Conservation (phyloP, 1,140 invertebrate genomes). For the Sitodiplosis mosellana region DNA sequence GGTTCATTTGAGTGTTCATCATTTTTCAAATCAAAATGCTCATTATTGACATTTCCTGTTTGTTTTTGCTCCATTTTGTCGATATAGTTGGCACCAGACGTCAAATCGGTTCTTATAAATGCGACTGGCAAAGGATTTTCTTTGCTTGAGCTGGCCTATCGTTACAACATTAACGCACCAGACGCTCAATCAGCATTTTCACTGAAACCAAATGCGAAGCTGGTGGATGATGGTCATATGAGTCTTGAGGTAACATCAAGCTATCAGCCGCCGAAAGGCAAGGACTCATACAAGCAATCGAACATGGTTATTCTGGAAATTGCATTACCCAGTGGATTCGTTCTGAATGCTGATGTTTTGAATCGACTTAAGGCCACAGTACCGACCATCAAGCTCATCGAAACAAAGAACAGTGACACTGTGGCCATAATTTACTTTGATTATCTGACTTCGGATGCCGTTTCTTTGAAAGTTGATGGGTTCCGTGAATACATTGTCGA, state of each 20-base stretch:
- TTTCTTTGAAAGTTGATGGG: slow-evolving; percentile 65
- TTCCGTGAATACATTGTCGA: slow-evolving; percentile 63
- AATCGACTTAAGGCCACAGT: neutral
- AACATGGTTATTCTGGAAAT: slow-evolving; percentile 79
- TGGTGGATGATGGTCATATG: neutral
- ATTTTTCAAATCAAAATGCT: too few relatives aligned
- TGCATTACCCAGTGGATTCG: slow-evolving; percentile 47
- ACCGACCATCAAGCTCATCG: slow-evolving; percentile 11
- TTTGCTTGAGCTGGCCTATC: neutral
- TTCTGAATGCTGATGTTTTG: neutral
- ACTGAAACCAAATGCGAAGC: neutral
- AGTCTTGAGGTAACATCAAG: neutral
- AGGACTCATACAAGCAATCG: neutral
- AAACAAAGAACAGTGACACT: slow-evolving; percentile 49
- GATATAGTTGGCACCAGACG: neutral
- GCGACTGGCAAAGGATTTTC: neutral
- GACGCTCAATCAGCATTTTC: neutral
- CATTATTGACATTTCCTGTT: too few relatives aligned
- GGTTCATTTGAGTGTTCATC: too few relatives aligned
- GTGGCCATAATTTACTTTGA: slow-evolving; percentile 65
- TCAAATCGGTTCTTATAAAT: neutral
- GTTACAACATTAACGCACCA: neutral
- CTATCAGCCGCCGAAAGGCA: neutral
- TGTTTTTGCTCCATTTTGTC: too few relatives aligned
- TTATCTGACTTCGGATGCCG: slow-evolving; percentile 38